Evolutionary conservation across 2,113 vertebrate species (phyloP), one percentile per base, ranked within the genome.

Genomic region (Turnix velox): DNA sequence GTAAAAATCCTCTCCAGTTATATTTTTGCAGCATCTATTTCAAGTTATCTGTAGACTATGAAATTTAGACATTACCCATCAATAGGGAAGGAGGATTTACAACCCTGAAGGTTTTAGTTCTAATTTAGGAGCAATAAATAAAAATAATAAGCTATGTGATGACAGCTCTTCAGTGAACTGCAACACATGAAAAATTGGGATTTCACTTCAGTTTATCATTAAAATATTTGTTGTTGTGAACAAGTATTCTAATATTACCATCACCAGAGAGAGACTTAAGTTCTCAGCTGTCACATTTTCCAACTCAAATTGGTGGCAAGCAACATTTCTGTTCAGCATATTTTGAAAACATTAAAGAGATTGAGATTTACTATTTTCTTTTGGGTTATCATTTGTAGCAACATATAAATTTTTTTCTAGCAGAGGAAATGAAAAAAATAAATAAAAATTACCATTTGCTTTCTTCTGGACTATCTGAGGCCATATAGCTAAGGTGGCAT

Each of bases 381-480:
- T 18, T 20, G 8, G 22, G 23, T 28, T 67, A 33, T 22, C 7
- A 39, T 4, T 10, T 65, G 37, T 9, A 66, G n/a, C 33, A 69
- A 59, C 16, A 55, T 5, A 20, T 3, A 63, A 65, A 66, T 23
- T 4, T 17, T 17, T 84, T 86, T 25, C 37, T 1, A 75, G 20
- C 10, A 69, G 62, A 75, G 73, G 33, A 7, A 4, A 18, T 8
- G 11, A 24, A 14, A 35, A 39, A 35, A 28, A 27, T 7, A 61
- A 40, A 35, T n/a, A n/a, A n/a, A n/a, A n/a, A 72, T 96, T 96
- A 99, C 99, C 98, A 61, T 99, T 99, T 81, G 98, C 98, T 74
- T 98, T 99, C 90, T 99, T 99, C 97, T 99, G 99, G 71, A 98
- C 98, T 92, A 99, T 98, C 95, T 99, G 99, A 93, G 99, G 99